Evolutionary conservation across 2,888 invertebrate genomes (phyloP).

Genomic region (Marasmarcha lunaedactyla): DNA sequence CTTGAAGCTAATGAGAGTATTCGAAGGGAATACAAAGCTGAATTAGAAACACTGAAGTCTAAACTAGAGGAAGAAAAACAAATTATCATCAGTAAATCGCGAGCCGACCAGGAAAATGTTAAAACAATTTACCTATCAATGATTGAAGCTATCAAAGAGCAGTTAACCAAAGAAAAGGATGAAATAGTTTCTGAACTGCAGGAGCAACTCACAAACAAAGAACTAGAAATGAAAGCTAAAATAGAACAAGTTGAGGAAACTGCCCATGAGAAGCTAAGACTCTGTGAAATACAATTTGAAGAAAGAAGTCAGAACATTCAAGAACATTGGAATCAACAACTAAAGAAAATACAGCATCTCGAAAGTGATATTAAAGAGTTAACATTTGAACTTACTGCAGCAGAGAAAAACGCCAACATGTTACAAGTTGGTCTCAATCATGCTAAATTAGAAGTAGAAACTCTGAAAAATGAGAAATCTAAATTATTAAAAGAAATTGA

Average conservation of each 20-base stretch:
- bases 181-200: constrained; percentile 42
- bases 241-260: constrained; percentile 58
- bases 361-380: constrained; percentile 46
- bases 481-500: constrained; percentile 32
- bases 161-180: constrained; percentile 44
- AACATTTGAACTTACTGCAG: constrained; percentile 31
- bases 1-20: constrained; percentile 65
- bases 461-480: constrained; percentile 30
- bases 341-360: constrained; percentile 35
- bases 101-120: constrained; percentile 43
- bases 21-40: constrained; percentile 55
- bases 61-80: constrained; percentile 62
- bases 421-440: constrained; percentile 36
- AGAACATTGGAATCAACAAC: constrained; percentile 42
- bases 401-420: constrained; percentile 35
- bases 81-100: constrained; percentile 37
- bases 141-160: constrained; percentile 39
- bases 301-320: constrained; percentile 46
- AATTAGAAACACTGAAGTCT: constrained; percentile 48
- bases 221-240: constrained; percentile 56
- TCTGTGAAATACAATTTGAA: constrained; percentile 63
- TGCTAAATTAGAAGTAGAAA: constrained; percentile 37
- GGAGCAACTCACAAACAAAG: constrained; percentile 36
- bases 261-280: constrained; percentile 46
- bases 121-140: constrained; percentile 39